Evolutionary conservation across 2,888 invertebrate species (phyloP), one percentile per base, ranked within the genome.

Genomic region (Microctonus brassicae): DNA sequence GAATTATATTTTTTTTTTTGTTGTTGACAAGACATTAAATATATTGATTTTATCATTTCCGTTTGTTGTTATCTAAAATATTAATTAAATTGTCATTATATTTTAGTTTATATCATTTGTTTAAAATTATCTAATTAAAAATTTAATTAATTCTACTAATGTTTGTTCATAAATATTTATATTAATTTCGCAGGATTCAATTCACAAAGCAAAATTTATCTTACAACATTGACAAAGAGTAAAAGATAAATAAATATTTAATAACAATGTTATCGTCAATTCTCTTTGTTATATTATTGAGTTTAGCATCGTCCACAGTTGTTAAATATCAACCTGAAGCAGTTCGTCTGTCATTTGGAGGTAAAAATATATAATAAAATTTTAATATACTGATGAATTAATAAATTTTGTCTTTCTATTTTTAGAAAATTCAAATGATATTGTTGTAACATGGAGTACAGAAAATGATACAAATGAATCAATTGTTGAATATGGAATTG

Each of bases 391-490:
- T 39, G 13, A n/a, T 39, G 13, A n/a, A 22, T 0, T n/a, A n/a
- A n/a, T n/a, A n/a, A n/a, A n/a, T n/a, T n/a, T n/a, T n/a, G n/a
- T 42, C 62, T 24, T 58, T 34, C 34, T 71, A 71, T 69, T 86
- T 87, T 53, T 86, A 93, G 92, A 92, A 75, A 90, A 90, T 81
- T 88, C 90, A 63, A 90, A 89, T 76, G 92, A 94, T 80, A 92
- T 95, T 76, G 91, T 93, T 33, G 92, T 95, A 34, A 96, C 95
- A 76, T 96, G 96, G 96, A 93, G 93, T 1, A 96, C 96, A 10
- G 91, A 91, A 82, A 91, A 92, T 82, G 88, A 92, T 78, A 92
- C 94, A 0, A 79, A 88, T 13, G 89, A 90, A 72, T 93, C 94
- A 0, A 80, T 92, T 34, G 95, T 95, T 26, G 92, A 94, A 85